Conservation (phyloP, 2,888 invertebrate species). For the Mechanitis mazaeus region DNA sequence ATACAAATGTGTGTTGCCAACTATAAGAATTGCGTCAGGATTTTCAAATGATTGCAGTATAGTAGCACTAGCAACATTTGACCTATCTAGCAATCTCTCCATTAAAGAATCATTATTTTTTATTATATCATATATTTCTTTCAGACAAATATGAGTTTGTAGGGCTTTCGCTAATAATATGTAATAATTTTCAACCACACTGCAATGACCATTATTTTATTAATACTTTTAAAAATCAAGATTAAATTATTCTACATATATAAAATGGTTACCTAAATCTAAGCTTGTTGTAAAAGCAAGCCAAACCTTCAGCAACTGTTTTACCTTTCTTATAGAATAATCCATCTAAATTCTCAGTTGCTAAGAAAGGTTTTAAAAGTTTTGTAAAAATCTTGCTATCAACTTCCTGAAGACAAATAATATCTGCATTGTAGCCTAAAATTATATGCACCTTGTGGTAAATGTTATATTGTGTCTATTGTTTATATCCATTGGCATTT, state of each 20-base stretch:
- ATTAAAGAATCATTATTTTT: slow-evolving; percentile 74
- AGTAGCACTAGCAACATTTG: slow-evolving; percentile 81
- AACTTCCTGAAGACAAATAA: slow-evolving; percentile 95
- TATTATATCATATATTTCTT: slow-evolving; percentile 78
- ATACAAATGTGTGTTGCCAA: slow-evolving; percentile 95
- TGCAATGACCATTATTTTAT: slow-evolving; percentile 31
- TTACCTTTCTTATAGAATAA: slow-evolving; percentile 84
- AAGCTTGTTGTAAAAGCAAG: slow-evolving; percentile 82
- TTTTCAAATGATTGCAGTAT: slow-evolving; percentile 77
- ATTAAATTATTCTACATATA: slow-evolving; percentile 1
- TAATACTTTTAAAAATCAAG: too few species aligned
- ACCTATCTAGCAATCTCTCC: slow-evolving; percentile 77
- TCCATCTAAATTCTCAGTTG: slow-evolving; percentile 74
- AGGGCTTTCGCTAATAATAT: slow-evolving; percentile 79
- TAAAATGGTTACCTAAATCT: slow-evolving; percentile 78
- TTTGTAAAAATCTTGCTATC: slow-evolving; percentile 85
- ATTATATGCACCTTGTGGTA: neutral
- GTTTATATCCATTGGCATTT: too few species aligned
- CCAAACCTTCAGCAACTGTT: slow-evolving; percentile 86
- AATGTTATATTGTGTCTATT: too few species aligned
- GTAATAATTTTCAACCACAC: slow-evolving; percentile 70
- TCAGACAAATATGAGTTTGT: slow-evolving; percentile 68
- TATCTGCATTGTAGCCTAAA: slow-evolving; percentile 91
- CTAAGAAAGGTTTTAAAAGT: slow-evolving; percentile 80
- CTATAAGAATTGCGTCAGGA: slow-evolving; percentile 76